phyloP scores from a whole-genome alignment of 2,888 invertebrate genomes.

The Drosophila histrio region DNA sequence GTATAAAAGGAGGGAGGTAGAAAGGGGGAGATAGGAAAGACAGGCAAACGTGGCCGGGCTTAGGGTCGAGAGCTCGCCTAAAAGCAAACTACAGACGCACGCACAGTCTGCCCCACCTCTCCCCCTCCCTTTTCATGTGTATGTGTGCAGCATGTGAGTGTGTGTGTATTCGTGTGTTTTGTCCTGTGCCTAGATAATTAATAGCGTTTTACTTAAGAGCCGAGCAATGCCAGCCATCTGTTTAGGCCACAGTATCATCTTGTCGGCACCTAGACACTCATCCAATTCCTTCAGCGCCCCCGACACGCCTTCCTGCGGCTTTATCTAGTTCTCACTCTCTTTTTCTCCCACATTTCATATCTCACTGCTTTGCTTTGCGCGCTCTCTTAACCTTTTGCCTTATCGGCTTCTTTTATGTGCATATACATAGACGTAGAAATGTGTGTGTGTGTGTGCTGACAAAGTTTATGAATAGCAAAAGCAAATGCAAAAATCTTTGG shows the following conservation, averaged over 20 bases:
- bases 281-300: neutral
- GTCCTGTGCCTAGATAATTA: constrained; percentile 67
- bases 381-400: constrained; percentile 72
- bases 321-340: constrained; percentile 2
- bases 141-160: constrained; percentile 25
- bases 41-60: constrained; percentile 27
- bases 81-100: constrained; percentile 31
- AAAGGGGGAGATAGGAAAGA: constrained; percentile 17
- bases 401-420: constrained; percentile 55
- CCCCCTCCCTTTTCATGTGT: neutral
- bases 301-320: neutral
- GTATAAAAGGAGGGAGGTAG: too few relatives aligned
- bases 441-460: constrained; percentile 38
- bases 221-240: constrained; percentile 70
- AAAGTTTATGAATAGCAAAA: constrained; percentile 58
- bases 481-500: neutral
- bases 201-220: constrained; percentile 79
- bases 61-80: constrained; percentile 52
- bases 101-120: neutral
- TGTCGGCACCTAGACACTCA: constrained; percentile 42
- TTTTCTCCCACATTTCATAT: neutral
- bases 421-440: constrained; percentile 3
- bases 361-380: constrained; percentile 7
- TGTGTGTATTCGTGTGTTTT: constrained; percentile 18
- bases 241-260: constrained; percentile 51